Percentiles rank a stretch among this genome's conserved stretches.
Evolutionary conservation across 2,113 vertebrate genomes (phyloP).

Genomic region (Laterallus jamaicensis): DNA sequence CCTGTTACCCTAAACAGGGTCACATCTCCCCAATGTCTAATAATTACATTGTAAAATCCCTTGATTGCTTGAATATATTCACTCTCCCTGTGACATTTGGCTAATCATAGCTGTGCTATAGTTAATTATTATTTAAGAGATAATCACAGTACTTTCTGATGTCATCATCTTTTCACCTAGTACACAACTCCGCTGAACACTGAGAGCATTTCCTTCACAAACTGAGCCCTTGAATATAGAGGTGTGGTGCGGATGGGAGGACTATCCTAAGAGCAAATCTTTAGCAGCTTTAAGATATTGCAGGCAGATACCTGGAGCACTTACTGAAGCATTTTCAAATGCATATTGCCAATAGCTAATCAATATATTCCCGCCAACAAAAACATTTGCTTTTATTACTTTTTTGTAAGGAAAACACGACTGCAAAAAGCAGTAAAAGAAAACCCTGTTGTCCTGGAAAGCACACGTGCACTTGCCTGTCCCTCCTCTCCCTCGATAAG

Average conservation of each 20-base stretch:
- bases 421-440: background rate
- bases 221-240: background rate
- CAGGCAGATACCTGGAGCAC: background rate
- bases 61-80: constrained; percentile 33
- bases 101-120: constrained; percentile 1
- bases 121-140: constrained; percentile 48
- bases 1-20: constrained; percentile 36
- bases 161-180: background rate
- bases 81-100: background rate
- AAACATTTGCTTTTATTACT: background rate
- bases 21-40: background rate
- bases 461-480: background rate
- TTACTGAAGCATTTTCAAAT: background rate
- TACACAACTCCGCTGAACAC: background rate
- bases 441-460: background rate
- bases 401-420: background rate
- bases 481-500: background rate
- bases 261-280: background rate
- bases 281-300: background rate
- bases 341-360: background rate
- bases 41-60: constrained; percentile 41
- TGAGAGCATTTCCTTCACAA: background rate
- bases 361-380: background rate
- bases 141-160: background rate
- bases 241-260: background rate